Evolutionary conservation across 2,888 invertebrate genomes (phyloP).

Genomic region (Cepaea hortensis): DNA sequence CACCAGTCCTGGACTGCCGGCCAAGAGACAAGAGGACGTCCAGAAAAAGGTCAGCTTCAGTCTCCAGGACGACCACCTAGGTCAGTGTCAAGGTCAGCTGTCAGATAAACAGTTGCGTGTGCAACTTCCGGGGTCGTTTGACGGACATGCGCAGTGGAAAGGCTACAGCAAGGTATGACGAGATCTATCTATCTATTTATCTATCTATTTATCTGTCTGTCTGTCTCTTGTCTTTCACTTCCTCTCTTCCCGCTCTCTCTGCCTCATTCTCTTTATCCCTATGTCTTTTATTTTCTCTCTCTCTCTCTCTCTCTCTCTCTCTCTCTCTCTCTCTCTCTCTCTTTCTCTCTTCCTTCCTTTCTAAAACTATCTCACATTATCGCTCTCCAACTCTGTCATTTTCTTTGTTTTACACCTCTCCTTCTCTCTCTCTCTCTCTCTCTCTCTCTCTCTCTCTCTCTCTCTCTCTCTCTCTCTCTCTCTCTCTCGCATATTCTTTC

Average conservation of each 20-base stretch:
- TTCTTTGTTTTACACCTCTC: no score
- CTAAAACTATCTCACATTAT: background rate
- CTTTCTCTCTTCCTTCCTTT: background rate
- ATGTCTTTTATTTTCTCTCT: background rate
- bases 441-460: no score
- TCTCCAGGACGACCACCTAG: constrained; percentile 38
- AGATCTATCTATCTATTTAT: background rate
- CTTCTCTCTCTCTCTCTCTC: no score
- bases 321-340: background rate
- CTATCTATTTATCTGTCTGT: background rate
- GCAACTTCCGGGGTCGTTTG: background rate
- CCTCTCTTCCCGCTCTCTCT: background rate
- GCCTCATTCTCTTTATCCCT: background rate
- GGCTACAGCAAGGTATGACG: constrained; percentile 7
- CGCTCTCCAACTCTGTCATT: no score
- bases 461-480: background rate
- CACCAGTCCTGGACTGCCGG: background rate
- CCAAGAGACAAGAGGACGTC: constrained; percentile 17
- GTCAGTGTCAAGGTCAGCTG: background rate
- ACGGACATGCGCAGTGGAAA: constrained; percentile 15
- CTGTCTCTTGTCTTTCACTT: background rate
- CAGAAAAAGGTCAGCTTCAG: constrained; percentile 57
- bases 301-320: background rate
- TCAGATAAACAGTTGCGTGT: constrained; percentile 14
- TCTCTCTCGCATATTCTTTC: background rate